A percentile compares a stretch with the other conserved stretches of the same genome.
phyloP scores from a whole-genome alignment of 2,797 vertebrate genomes.

The Pelodytes ibericus region DNA sequence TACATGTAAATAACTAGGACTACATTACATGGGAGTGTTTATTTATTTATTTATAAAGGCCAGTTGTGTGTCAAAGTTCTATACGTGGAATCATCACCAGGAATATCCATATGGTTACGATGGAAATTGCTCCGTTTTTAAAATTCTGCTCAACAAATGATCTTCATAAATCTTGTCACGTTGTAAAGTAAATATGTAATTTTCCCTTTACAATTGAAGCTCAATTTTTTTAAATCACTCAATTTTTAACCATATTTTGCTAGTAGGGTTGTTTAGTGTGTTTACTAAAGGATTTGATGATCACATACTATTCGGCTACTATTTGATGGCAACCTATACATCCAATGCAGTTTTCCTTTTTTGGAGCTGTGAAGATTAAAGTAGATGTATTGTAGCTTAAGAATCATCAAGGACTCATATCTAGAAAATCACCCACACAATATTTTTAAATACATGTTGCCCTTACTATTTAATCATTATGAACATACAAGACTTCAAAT shows the following conservation, averaged over 20 bases:
- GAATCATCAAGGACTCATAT: slow-evolving; percentile 19
- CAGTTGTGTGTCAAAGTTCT: too few relatives aligned
- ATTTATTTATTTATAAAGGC: too few relatives aligned
- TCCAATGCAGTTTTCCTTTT: slow-evolving; percentile 18
- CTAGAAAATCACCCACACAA: slow-evolving; percentile 22
- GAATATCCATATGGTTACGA: too few relatives aligned
- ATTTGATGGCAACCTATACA: slow-evolving; percentile 22
- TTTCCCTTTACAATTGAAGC: too few relatives aligned
- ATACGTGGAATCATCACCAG: too few relatives aligned
- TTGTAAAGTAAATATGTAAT: too few relatives aligned
- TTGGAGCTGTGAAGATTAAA: slow-evolving; percentile 37
- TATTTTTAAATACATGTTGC: slow-evolving; percentile 12
- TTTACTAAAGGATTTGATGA: slow-evolving; percentile 35
- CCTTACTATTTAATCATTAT: slow-evolving; percentile 35
- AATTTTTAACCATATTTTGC: not conserved
- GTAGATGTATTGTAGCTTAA: slow-evolving; percentile 35
- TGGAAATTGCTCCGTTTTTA: too few relatives aligned
- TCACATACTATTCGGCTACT: too few relatives aligned
- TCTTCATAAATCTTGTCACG: too few relatives aligned
- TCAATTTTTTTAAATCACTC: not conserved
- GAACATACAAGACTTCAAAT: slow-evolving; percentile 17
- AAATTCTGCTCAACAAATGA: too few relatives aligned
- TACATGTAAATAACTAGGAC: too few relatives aligned
- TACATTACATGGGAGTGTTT: too few relatives aligned
- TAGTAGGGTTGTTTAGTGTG: slow-evolving; percentile 24